phyloP scores from a whole-genome alignment of 2,888 invertebrate genomes.

The Eudemis profundana region DNA sequence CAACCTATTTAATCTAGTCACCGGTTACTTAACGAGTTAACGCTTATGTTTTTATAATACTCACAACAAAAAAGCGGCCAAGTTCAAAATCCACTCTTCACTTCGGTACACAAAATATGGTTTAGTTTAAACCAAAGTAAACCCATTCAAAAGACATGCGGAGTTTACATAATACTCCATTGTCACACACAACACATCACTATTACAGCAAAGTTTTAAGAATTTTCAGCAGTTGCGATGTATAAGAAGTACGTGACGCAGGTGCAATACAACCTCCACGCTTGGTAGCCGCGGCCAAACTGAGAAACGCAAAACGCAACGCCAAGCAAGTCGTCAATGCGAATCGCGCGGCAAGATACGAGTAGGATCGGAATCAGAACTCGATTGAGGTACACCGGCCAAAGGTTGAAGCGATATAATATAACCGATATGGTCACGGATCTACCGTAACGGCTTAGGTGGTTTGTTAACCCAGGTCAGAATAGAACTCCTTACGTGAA shows the following conservation, averaged over 20 bases:
- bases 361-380: constrained; percentile 22
- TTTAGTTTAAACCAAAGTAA: constrained; percentile 43
- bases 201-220: constrained; percentile 60
- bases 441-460: background rate
- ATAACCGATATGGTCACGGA: too few relatives aligned
- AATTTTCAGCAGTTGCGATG: constrained; percentile 58
- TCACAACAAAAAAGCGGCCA: constrained; percentile 58
- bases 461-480: constrained; percentile 5
- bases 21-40: constrained; percentile 15
- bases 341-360: constrained; percentile 33
- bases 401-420: constrained; percentile 37
- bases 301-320: too few relatives aligned
- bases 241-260: constrained; percentile 49
- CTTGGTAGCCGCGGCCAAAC: constrained; percentile 39
- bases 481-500: too few relatives aligned
- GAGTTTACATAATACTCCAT: constrained; percentile 64
- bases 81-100: constrained; percentile 67
- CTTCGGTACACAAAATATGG: constrained; percentile 54
- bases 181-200: constrained; percentile 62
- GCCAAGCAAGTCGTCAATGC: too few relatives aligned
- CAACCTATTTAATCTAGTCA: constrained; percentile 31
- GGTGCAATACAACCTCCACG: constrained; percentile 35
- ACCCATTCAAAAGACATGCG: constrained; percentile 57
- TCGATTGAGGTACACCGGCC: constrained; percentile 38
- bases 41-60: constrained; percentile 37